Conservation (phyloP, 2,113 vertebrate species). For the Rhizomys pruinosus region DNA sequence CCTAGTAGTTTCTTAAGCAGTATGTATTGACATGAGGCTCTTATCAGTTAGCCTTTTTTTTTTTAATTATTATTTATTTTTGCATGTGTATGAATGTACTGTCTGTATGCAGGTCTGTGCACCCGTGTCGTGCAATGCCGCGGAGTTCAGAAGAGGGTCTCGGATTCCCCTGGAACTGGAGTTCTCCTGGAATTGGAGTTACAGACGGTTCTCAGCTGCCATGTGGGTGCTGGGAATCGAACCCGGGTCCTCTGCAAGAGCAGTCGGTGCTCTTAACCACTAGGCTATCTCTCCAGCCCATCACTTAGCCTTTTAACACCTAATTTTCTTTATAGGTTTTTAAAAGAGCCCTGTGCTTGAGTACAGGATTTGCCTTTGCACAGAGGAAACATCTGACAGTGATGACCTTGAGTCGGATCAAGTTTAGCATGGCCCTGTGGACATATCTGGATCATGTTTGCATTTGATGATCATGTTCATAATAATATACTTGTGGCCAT, state of each 20-base stretch:
- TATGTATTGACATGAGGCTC: not conserved
- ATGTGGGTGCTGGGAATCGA: no score
- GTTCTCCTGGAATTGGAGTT: no score
- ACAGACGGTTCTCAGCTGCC: no score
- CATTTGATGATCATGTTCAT: not conserved
- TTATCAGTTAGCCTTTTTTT: not conserved
- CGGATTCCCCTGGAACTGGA: no score
- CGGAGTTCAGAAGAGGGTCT: no score
- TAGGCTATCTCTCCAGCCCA: no score
- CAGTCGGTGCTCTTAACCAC: no score
- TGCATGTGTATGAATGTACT: no score
- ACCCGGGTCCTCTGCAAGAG: no score
- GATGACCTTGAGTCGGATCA: not conserved
- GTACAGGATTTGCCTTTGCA: not conserved
- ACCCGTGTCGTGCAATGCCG: no score
- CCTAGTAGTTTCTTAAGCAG: not conserved
- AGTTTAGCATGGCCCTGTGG: not conserved
- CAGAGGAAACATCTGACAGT: not conserved
- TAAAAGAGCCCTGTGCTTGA: not conserved
- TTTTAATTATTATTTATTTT: no score
- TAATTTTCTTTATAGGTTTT: slow-evolving; percentile 6
- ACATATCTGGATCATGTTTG: not conserved
- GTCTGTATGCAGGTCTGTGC: no score
- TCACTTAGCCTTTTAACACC: not conserved
- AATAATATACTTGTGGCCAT: not conserved